Percentiles rank a stretch among this genome's conserved stretches.
These are phyloP conservation scores for Maniola hyperantus DNA, from an alignment of 2,888 invertebrate species.

Conservation along the genomic window DNA sequence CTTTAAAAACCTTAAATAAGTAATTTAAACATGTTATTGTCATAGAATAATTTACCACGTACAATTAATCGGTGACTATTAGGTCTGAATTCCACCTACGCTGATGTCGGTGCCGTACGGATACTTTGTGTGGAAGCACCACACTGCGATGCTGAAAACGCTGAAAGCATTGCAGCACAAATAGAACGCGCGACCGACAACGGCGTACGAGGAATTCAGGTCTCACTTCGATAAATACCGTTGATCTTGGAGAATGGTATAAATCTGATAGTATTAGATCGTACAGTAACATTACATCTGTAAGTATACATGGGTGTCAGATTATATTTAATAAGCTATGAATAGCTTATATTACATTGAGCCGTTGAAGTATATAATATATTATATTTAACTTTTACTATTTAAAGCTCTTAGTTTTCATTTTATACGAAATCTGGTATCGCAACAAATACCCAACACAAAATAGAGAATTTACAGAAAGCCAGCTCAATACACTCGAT, in stretches of 20 bases:
- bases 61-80: slow-evolving; percentile 43
- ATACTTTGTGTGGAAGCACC: too few relatives aligned
- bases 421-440: slow-evolving; percentile 68
- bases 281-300: slow-evolving; percentile 45
- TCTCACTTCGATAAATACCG: slow-evolving; percentile 45
- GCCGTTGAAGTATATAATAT: slow-evolving; percentile 78
- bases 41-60: slow-evolving; percentile 51
- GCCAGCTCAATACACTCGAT: background rate
- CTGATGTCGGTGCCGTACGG: background rate
- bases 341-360: slow-evolving; percentile 79
- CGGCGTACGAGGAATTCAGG: background rate
- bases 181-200: background rate
- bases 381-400: slow-evolving; percentile 77
- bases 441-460: slow-evolving; percentile 66
- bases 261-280: slow-evolving; percentile 47
- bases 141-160: too few relatives aligned
- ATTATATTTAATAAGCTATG: slow-evolving; percentile 72
- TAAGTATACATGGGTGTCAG: slow-evolving; percentile 68
- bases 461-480: background rate
- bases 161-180: background rate
- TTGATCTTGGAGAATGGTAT: slow-evolving; percentile 70
- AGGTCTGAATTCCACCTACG: background rate
- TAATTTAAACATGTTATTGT: slow-evolving; percentile 52
- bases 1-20: slow-evolving; percentile 42
- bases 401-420: slow-evolving; percentile 83